A percentile compares a stretch with the other conserved stretches of the same genome.
Conservation (phyloP, 2,113 vertebrate species). For the Cettia cetti region DNA sequence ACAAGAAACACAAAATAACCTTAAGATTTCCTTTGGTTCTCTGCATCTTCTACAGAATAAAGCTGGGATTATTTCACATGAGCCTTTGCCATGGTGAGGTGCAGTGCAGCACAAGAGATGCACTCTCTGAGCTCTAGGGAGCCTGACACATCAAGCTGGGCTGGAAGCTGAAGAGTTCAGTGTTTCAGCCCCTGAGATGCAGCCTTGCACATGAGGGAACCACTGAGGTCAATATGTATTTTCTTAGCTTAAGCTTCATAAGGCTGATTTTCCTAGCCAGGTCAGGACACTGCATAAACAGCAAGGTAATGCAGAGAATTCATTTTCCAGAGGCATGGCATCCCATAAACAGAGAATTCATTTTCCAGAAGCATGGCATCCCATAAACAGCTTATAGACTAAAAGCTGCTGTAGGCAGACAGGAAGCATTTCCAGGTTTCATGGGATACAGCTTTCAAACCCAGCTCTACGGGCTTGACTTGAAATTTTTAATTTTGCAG, state of each 20-base stretch:
- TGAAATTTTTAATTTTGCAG: not conserved
- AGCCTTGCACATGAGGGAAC: not conserved
- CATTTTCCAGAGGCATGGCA: not conserved
- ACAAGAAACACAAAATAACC: not conserved
- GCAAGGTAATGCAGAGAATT: not conserved
- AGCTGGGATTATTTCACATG: not conserved
- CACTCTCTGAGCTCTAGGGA: not conserved
- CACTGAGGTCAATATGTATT: not conserved
- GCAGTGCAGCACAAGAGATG: rapidly evolving
- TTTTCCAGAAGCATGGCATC: not conserved
- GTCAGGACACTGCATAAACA: not conserved
- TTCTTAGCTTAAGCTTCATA: not conserved
- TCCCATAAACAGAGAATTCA: not conserved
- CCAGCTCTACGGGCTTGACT: not conserved
- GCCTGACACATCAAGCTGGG: not conserved
- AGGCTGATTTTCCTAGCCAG: not conserved
- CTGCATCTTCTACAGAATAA: not conserved
- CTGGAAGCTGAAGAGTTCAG: not conserved
- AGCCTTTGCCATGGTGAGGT: not conserved
- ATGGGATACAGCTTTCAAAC: not conserved
- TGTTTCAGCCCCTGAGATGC: not conserved
- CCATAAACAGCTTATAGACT: not conserved
- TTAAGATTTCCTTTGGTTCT: not conserved
- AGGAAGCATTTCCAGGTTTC: not conserved
- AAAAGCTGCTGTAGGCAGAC: not conserved